Conservation (phyloP, 1,140 invertebrate genomes). For the Calosoma granatense region DNA sequence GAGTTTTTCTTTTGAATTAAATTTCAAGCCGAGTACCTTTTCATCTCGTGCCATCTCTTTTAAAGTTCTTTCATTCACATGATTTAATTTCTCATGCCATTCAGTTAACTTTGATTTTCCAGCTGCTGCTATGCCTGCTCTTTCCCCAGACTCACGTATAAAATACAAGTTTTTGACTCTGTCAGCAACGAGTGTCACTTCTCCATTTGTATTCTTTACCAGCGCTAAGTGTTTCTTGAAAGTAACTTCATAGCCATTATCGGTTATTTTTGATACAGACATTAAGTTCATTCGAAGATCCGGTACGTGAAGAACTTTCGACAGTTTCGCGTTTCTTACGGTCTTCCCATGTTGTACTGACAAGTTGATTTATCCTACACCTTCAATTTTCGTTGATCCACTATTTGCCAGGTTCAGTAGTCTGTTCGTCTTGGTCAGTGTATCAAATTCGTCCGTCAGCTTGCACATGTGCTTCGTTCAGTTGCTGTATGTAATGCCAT, state of each 20-base stretch:
- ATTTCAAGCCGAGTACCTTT: not conserved
- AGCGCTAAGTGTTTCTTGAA: constrained; percentile 12
- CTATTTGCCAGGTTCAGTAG: too few species aligned
- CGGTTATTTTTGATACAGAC: constrained; percentile 16
- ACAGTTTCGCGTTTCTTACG: constrained; percentile 5
- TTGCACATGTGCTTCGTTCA: too few species aligned
- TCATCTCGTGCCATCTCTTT: not conserved
- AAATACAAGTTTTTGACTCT: constrained; percentile 11
- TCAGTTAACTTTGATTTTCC: not conserved
- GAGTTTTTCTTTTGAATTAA: too few species aligned
- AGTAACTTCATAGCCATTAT: constrained; percentile 12
- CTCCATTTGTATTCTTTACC: constrained; percentile 6
- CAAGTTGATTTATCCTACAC: too few species aligned
- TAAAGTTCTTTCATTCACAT: constrained; percentile 5
- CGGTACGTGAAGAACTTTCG: constrained; percentile 16
- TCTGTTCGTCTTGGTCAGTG: too few species aligned
- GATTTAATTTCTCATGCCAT: constrained; percentile 11
- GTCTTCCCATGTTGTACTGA: too few species aligned
- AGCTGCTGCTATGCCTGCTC: not conserved
- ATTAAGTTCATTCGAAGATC: constrained; percentile 12
- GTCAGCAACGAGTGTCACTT: not conserved
- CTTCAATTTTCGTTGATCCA: too few species aligned
- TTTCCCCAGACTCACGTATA: not conserved
- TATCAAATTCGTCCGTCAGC: too few species aligned
- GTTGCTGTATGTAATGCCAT: too few species aligned